Conservation (phyloP, 53 echinoderm and acorn worm species). For the Stichopus horrens region DNA sequence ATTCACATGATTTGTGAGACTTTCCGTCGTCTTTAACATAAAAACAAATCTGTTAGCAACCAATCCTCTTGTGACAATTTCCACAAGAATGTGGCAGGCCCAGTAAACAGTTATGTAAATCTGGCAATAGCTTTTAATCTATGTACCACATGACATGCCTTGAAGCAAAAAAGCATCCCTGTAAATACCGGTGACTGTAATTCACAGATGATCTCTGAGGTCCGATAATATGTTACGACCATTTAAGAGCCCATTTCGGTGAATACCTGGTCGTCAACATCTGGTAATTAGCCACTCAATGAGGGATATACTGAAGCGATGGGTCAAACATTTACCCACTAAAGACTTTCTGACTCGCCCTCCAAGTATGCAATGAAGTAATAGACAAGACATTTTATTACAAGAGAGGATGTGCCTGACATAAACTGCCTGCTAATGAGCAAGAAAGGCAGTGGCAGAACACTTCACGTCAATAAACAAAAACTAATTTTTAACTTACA, state of each 20-base stretch:
- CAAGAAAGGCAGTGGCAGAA: too few relatives aligned
- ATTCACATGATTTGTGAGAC: too few relatives aligned
- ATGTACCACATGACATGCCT: background rate
- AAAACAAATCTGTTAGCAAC: too few relatives aligned
- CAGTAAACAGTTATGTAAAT: too few relatives aligned
- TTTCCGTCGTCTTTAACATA: too few relatives aligned
- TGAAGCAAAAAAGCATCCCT: background rate
- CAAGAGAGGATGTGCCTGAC: too few relatives aligned
- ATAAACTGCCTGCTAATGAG: too few relatives aligned
- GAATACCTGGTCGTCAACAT: background rate
- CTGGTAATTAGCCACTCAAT: constrained; percentile 4
- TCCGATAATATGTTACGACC: background rate
- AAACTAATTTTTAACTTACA: too few relatives aligned
- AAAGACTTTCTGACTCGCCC: background rate
- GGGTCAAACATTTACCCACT: background rate
- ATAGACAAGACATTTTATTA: background rate
- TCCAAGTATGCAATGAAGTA: background rate
- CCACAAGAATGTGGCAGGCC: too few relatives aligned
- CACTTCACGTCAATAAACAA: too few relatives aligned
- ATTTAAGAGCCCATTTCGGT: background rate
- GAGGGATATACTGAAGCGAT: background rate
- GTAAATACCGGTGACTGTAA: background rate
- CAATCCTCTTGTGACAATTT: too few relatives aligned
- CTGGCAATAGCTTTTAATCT: too few relatives aligned
- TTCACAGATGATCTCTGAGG: background rate